Base-by-base conservation (phyloP, 1,140 invertebrate species). In the Leptinotarsa texana region DNA sequence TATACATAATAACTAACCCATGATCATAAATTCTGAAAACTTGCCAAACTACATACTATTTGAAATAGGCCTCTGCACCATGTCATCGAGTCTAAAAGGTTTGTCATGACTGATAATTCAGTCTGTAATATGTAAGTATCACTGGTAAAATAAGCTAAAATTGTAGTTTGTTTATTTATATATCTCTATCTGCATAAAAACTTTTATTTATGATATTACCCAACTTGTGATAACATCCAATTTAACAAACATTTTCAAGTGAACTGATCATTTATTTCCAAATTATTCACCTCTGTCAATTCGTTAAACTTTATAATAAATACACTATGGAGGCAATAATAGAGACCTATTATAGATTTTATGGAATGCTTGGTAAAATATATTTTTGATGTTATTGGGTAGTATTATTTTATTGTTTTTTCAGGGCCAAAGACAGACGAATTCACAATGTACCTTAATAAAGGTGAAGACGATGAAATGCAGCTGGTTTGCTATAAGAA, bases 381-480 rank as follows among this genome's bases (percentile, higher is more conserved):
- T 4, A 8, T 57, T 18, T n/a, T 17, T 18, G 15, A 17, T 2
- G 2, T 17, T 57, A n/a, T 57, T 17, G n/a, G 51, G 15, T 57
- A 15, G 13, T 17, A 57, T 57, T 13, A 18, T 57, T 57, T 57
- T 5, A 17, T 57, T 57, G 4, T 57, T 57, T 57, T 57, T 57
- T 57, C 51, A 57, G 51, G 51, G 15, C 51, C 51, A 15, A 57
- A 57, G n/a, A 22, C 76, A 33, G 74, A 75, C 69, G 75, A 75
- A 42, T 74, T 75, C 68, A 80, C 75, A 57, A 83, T 84, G 84
- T 89, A 87, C 77, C 84, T 93, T 74, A 93, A 93, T 81, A 85
- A 85, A 70, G 89, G 88, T 63, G 87, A 91, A 84, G 90, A 92
- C 79, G 92, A 93, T 81, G 90, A 93, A 81, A 92, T 93, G 91